These are phyloP conservation scores for Platycheirus rosarum DNA, from an alignment of 2,888 invertebrate species.

Conservation along the genomic window DNA sequence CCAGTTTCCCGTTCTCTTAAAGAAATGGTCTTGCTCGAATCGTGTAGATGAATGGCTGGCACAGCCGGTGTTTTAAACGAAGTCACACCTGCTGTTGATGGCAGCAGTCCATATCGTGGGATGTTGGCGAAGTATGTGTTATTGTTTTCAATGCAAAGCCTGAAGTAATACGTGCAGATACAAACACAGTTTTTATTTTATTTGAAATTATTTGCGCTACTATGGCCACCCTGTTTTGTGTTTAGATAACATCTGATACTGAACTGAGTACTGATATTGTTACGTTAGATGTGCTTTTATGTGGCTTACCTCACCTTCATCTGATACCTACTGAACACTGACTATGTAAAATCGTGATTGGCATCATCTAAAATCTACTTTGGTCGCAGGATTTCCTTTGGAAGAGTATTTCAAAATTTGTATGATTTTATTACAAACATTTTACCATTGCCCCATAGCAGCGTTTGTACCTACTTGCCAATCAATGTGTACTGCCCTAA, in stretches of 20 bases:
- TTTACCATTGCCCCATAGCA: too few species aligned
- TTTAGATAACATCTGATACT: slow-evolving; percentile 60
- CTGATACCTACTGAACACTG: too few species aligned
- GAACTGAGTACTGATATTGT: too few species aligned
- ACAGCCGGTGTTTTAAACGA: slow-evolving; percentile 70
- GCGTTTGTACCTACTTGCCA: too few species aligned
- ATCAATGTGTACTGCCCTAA: too few species aligned
- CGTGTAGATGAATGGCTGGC: slow-evolving; percentile 53
- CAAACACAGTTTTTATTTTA: slow-evolving; percentile 5
- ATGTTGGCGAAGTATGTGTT: not conserved
- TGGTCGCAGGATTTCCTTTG: too few species aligned
- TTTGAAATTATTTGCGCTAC: slow-evolving; percentile 36
- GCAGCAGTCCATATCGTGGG: slow-evolving; percentile 55
- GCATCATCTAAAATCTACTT: too few species aligned
- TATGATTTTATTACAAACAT: too few species aligned
- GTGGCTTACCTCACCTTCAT: too few species aligned
- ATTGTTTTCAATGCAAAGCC: slow-evolving; percentile 9
- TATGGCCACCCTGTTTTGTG: slow-evolving; percentile 58
- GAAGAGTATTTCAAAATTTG: too few species aligned
- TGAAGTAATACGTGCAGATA: slow-evolving; percentile 14
- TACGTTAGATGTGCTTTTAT: slow-evolving; percentile 22
- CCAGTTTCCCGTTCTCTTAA: slow-evolving; percentile 33
- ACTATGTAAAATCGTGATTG: too few species aligned
- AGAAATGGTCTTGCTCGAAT: not conserved
- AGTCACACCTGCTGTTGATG: slow-evolving; percentile 66